Base-by-base conservation (phyloP, 2,113 vertebrate genomes). In the Tragelaphus scriptus region DNA sequence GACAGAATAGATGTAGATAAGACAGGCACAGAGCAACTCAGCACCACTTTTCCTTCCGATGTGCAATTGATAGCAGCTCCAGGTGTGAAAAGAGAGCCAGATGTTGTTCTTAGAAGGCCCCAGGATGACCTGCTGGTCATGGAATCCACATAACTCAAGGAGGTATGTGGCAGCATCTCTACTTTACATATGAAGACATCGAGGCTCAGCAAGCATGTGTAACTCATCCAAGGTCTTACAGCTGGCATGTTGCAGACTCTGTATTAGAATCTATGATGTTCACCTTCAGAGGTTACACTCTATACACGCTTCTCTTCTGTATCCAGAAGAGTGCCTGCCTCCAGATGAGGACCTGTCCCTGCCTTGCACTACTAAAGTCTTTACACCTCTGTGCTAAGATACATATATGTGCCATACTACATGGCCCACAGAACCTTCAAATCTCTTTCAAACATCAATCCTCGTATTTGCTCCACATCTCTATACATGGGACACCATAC, bases 381-480 rank as follows among this genome's bases (percentile, higher is more conserved):
- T 17, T n/a, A 65, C 63, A n/a, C 63, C 28, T 63, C 7, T 65
- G 30, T 65, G 30, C 32, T 65, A 65, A 65, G 63, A n/a, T n/a
- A 65, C 7, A 17, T 7, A n/a, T 65, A n/a, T n/a, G 63, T 65
- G 30, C 32, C 63, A 4, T 65, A n/a, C 65, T 2, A 2, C 0
- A 5, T 9, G 36, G 6, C 58, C 14, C 49, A n/a, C 58, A 58
- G 58, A 88, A 26, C 55, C 47, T 93, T 61, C 58, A 80, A 40
- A 63, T 5, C 16, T 59, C 63, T 25, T 7, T 25, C 30, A 15
- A 32, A 30, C 40, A 1, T 40, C 49, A 68, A 7, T 15, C 16
- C 7, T 77, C 19, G 8, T 4, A 13, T 0, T 23, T 25, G 63
- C 26, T 17, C 71, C 9, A 7, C 2, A 15, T 44, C 13, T 25